Conservation (phyloP, 2,797 vertebrate genomes). For the Hemibagrus guttatus region DNA sequence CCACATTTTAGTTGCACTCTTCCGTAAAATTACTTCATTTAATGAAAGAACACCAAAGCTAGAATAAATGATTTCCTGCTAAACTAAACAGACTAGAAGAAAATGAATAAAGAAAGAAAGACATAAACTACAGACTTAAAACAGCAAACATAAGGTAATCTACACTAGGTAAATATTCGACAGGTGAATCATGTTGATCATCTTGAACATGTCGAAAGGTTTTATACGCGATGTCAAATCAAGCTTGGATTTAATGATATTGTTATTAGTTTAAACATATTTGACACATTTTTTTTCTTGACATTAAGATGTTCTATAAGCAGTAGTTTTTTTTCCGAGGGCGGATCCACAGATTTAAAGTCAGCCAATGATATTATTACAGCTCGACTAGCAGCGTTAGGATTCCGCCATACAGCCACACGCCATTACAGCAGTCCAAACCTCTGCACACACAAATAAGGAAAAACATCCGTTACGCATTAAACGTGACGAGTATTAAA, state of each 20-base stretch:
- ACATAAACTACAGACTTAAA: neutral
- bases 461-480: neutral
- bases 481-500: neutral
- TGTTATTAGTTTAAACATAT: neutral
- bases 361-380: constrained; percentile 11
- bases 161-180: neutral
- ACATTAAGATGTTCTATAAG: neutral
- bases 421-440: constrained; percentile 1
- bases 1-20: neutral
- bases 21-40: neutral
- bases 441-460: neutral
- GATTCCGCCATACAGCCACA: neutral
- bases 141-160: no score
- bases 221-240: neutral
- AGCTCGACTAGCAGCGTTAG: neutral
- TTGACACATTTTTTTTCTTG: neutral
- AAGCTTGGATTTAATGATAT: neutral
- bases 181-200: no score
- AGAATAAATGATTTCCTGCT: neutral
- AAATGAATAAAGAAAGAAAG: neutral
- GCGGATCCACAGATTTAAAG: constrained; percentile 12
- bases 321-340: neutral
- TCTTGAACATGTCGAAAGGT: no score
- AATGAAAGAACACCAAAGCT: neutral
- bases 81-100: neutral